Conservation (phyloP, 2,888 invertebrate species). For the Pegoplata infirma region DNA sequence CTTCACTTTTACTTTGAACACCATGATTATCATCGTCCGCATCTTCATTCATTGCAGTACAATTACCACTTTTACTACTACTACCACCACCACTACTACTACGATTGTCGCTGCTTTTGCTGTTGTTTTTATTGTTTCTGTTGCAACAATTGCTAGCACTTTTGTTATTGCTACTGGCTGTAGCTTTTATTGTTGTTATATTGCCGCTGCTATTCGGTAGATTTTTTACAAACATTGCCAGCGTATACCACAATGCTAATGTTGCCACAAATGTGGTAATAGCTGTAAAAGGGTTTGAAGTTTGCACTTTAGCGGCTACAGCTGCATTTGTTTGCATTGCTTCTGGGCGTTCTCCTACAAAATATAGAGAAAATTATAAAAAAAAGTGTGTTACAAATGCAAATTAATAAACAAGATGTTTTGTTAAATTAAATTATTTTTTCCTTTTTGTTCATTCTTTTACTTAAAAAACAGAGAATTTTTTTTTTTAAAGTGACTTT, state of each 20-base stretch:
- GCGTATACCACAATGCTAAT: conserved; percentile 70
- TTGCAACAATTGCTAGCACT: conserved; percentile 61
- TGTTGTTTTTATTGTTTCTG: conserved; percentile 23
- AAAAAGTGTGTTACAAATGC: background rate
- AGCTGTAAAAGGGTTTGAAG: conserved; percentile 67
- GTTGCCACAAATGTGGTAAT: conserved; percentile 73
- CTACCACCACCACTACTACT: conserved; percentile 47
- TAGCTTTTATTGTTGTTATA: conserved; percentile 38
- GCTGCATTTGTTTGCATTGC: conserved; percentile 89
- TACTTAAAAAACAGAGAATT: background rate
- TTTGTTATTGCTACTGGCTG: conserved; percentile 34
- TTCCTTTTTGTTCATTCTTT: too few relatives aligned
- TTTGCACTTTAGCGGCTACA: conserved; percentile 79
- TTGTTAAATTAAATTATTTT: too few relatives aligned
- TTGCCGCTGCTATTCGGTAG: conserved; percentile 40
- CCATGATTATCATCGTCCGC: conserved; percentile 31
- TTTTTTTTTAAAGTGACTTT: background rate
- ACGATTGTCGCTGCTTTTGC: conserved; percentile 16
- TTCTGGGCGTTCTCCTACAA: conserved; percentile 86
- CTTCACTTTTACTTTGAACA: conserved; percentile 36
- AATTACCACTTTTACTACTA: conserved; percentile 49
- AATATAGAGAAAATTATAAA: conserved; percentile 70
- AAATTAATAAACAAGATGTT: background rate
- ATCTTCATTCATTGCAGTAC: conserved; percentile 28
- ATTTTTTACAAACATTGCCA: conserved; percentile 39